Percentiles rank a stretch among this genome's conserved stretches.
Evolutionary conservation across 2,797 vertebrate genomes (phyloP).

Genomic region (Molossus molossus): DNA sequence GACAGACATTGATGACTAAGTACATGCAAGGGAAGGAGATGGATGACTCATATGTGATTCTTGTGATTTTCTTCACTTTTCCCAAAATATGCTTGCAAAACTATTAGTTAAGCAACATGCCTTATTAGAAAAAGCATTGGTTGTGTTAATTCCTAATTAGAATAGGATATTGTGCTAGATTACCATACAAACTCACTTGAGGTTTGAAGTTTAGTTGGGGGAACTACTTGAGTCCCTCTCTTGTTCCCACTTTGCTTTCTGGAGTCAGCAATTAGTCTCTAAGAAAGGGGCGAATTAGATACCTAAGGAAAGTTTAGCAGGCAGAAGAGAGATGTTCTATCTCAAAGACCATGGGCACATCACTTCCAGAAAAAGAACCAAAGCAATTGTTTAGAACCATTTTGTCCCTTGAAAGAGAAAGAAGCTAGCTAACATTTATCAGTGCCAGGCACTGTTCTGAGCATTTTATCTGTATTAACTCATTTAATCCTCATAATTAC

Average conservation of each 20-base stretch:
- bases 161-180: background rate
- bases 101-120: slow-evolving; percentile 10
- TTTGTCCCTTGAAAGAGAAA: slow-evolving; percentile 53
- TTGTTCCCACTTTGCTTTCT: slow-evolving; percentile 15
- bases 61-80: slow-evolving; percentile 78
- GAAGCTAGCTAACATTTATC: background rate
- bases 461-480: slow-evolving; percentile 25
- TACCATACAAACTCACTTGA: background rate
- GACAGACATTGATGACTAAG: slow-evolving; percentile 59
- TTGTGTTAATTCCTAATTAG: background rate
- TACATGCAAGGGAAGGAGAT: slow-evolving; percentile 66
- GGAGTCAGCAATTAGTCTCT: slow-evolving; percentile 1
- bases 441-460: background rate
- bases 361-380: slow-evolving; percentile 4
- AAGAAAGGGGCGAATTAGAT: slow-evolving; percentile 35
- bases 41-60: slow-evolving; percentile 76
- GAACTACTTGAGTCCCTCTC: background rate
- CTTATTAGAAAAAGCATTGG: background rate
- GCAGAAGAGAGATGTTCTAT: background rate
- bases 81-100: slow-evolving; percentile 69
- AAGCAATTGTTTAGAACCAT: slow-evolving; percentile 15
- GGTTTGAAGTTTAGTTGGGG: slow-evolving; percentile 25
- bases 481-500: slow-evolving; percentile 25
- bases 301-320: slow-evolving; percentile 19
- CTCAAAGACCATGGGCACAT: background rate